Percentiles rank a stretch among this genome's conserved stretches.
These are phyloP conservation scores for Rhizoglyphus robini DNA, from an alignment of 1,140 invertebrate species.

Conservation along the genomic window DNA sequence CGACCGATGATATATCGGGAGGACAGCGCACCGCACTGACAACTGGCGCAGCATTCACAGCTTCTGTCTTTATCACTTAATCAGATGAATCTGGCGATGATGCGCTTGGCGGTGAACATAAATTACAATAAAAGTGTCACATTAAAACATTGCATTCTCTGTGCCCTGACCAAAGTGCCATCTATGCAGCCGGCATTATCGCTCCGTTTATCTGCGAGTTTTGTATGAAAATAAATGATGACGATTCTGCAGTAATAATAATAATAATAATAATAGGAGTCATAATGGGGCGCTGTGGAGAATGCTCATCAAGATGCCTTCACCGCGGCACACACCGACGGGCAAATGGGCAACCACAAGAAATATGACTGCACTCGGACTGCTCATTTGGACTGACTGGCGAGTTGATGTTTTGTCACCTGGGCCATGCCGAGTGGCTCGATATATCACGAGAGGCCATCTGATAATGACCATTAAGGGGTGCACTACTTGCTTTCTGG, in stretches of 20 bases:
- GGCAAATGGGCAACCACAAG: too few species aligned
- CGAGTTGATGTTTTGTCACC: neutral
- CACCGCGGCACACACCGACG: too few species aligned
- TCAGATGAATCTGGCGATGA: neutral
- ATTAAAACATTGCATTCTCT: neutral
- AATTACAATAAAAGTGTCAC: conserved; percentile 19
- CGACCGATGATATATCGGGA: too few species aligned
- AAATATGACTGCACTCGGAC: too few species aligned
- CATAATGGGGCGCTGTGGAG: neutral
- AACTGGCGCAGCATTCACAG: too few species aligned
- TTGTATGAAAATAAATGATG: neutral
- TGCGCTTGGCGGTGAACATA: neutral
- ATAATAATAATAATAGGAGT: neutral
- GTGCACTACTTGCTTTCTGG: neutral
- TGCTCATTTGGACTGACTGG: too few species aligned
- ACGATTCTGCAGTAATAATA: neutral
- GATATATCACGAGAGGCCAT: neutral
- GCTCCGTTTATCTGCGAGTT: too few species aligned
- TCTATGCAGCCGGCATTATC: too few species aligned
- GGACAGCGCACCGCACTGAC: too few species aligned
- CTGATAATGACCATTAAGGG: neutral
- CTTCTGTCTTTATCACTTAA: neutral
- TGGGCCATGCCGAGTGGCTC: neutral
- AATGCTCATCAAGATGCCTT: neutral
- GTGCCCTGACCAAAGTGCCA: too few species aligned